Conservation (phyloP, 2,113 vertebrate genomes). For the Hypanus sabinus region DNA sequence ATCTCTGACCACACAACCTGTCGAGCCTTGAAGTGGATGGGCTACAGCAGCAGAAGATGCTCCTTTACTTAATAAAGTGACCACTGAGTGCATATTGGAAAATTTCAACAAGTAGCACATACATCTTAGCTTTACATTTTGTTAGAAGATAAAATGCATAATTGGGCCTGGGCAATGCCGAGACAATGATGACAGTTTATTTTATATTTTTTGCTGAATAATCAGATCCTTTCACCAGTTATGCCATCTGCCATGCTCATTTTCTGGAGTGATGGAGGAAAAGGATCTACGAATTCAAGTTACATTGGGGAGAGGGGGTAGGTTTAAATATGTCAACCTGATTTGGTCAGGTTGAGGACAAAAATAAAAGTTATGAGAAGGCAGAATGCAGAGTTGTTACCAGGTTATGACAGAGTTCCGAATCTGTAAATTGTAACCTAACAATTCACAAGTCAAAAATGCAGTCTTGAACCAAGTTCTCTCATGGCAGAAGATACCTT, state of each 20-base stretch:
- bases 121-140: background rate
- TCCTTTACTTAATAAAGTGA: no score
- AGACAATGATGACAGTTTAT: background rate
- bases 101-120: background rate
- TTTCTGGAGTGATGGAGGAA: background rate
- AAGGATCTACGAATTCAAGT: background rate
- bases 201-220: background rate
- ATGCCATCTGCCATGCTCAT: background rate
- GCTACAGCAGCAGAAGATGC: no score
- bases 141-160: background rate
- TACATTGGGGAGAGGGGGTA: background rate
- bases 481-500: no score
- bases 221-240: background rate
- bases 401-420: no score
- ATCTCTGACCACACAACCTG: no score
- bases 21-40: no score
- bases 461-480: no score
- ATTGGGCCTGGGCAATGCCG: background rate
- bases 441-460: no score
- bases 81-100: no score
- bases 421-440: no score
- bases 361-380: background rate
- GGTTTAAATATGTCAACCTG: no score
- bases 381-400: background rate
- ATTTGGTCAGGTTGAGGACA: background rate